Evolutionary conservation across 2,113 vertebrate species (phyloP).

Genomic region (Dicerorhinus sumatrensis): DNA sequence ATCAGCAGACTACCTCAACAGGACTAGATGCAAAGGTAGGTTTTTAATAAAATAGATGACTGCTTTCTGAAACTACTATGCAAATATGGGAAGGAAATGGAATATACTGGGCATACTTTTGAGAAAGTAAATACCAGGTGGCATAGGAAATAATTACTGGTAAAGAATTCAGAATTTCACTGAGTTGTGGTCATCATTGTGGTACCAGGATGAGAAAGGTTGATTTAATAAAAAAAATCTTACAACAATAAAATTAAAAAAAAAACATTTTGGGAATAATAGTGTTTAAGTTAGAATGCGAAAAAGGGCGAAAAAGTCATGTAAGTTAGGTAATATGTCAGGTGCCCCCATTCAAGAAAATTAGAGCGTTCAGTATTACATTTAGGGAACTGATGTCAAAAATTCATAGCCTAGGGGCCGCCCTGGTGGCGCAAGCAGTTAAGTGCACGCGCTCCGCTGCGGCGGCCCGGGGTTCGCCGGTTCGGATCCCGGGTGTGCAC

Average conservation of each 20-base stretch:
- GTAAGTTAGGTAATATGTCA: not conserved
- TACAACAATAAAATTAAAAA: not conserved
- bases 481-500: too few relatives aligned
- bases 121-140: not conserved
- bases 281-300: not conserved
- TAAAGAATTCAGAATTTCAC: not conserved
- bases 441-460: too few relatives aligned
- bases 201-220: not conserved
- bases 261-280: conserved; percentile 4
- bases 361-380: not conserved
- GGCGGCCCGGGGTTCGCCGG: too few relatives aligned
- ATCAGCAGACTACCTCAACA: conserved; percentile 15
- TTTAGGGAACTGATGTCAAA: not conserved
- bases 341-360: not conserved
- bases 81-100: not conserved
- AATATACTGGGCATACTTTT: conserved; percentile 1
- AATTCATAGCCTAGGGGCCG: not conserved
- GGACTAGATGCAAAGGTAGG: conserved; percentile 51
- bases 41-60: conserved; percentile 35
- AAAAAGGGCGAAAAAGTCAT: not conserved
- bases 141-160: not conserved
- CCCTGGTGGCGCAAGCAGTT: too few relatives aligned
- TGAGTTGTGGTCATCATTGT: not conserved
- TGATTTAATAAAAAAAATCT: not conserved
- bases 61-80: not conserved